phyloP scores from a whole-genome alignment of 2,888 invertebrate species.

The Mesochorus sp. region DNA sequence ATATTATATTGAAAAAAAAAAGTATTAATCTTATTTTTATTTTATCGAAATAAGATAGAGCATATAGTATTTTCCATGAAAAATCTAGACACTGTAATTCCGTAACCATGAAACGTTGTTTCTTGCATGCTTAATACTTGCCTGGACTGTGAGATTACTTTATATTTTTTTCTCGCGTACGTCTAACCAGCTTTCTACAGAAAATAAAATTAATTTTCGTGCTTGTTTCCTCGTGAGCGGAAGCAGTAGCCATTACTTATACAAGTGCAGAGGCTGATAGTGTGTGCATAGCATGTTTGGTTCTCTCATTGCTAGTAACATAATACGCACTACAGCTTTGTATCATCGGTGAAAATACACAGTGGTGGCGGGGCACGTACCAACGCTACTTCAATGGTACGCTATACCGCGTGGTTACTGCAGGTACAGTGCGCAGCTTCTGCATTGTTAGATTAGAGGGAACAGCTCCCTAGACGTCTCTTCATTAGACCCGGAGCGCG shows the following conservation, averaged over 20 bases:
- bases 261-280: background rate
- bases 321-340: slow-evolving; percentile 51
- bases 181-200: slow-evolving; percentile 30
- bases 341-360: slow-evolving; percentile 52
- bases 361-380: slow-evolving; percentile 63
- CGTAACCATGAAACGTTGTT: slow-evolving; percentile 36
- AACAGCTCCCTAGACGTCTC: slow-evolving; percentile 79
- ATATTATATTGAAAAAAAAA: no score
- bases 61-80: no score
- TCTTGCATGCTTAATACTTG: slow-evolving; percentile 43
- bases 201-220: slow-evolving; percentile 69
- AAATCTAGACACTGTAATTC: background rate
- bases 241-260: slow-evolving; percentile 35
- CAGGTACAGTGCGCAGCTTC: slow-evolving; percentile 64
- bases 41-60: background rate
- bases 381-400: slow-evolving; percentile 62
- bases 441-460: slow-evolving; percentile 77
- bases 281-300: slow-evolving; percentile 25
- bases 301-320: slow-evolving; percentile 34
- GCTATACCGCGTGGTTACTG: slow-evolving; percentile 47
- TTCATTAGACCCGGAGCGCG: slow-evolving; percentile 75
- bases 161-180: slow-evolving; percentile 1
- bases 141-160: slow-evolving; percentile 30
- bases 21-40: no score
- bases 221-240: slow-evolving; percentile 57